Evolutionary conservation across 2,888 invertebrate genomes (phyloP).

Genomic region (Nesidiocoris tenuis): DNA sequence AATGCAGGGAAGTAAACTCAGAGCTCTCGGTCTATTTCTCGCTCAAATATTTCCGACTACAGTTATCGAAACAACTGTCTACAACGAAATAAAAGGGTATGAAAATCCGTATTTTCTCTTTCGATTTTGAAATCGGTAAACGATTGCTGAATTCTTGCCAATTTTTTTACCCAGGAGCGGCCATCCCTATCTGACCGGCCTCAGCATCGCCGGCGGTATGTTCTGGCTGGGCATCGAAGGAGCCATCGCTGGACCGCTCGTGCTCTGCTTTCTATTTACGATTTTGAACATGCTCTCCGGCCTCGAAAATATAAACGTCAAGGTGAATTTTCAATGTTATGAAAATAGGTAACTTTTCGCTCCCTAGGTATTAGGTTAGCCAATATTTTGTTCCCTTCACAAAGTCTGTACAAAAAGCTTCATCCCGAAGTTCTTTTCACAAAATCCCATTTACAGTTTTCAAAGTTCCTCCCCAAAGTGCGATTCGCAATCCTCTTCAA

Average conservation of each 20-base stretch:
- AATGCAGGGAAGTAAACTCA: conserved; percentile 78
- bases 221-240: conserved; percentile 96
- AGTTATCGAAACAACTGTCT: conserved; percentile 92
- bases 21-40: conserved; percentile 76
- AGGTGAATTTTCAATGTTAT: neutral
- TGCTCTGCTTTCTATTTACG: conserved; percentile 92
- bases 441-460: no score
- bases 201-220: conserved; percentile 96
- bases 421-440: no score
- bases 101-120: no score
- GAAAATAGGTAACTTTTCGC: neutral
- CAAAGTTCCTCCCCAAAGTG: no score
- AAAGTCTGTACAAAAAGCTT: no score
- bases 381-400: no score
- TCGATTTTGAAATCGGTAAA: no score
- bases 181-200: conserved; percentile 93
- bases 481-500: no score
- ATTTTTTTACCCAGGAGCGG: conserved; percentile 70
- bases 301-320: conserved; percentile 54
- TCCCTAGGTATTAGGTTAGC: no score
- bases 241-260: conserved; percentile 92
- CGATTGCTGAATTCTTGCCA: no score
- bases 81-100: conserved; percentile 96
- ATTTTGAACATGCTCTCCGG: conserved; percentile 79
- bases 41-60: conserved; percentile 87